Conservation (phyloP, 1,140 invertebrate species). For the Cheumatopsyche charites region DNA sequence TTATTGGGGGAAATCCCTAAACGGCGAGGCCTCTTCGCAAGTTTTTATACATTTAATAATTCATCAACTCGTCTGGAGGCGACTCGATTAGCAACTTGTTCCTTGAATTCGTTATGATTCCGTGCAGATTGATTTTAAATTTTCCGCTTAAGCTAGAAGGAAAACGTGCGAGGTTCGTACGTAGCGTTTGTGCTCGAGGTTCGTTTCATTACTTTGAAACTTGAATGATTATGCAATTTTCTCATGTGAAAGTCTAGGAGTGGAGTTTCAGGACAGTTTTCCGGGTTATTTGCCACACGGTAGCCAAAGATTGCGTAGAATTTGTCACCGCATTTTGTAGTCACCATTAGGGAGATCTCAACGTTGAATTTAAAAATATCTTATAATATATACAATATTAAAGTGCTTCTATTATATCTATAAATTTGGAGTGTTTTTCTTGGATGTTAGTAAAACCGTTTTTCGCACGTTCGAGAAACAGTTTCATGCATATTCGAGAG, state of each 20-base stretch:
- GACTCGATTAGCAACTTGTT: background rate
- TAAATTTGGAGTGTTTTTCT: too few relatives aligned
- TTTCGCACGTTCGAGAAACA: too few relatives aligned
- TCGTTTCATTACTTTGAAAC: conserved; percentile 14
- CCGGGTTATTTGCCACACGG: background rate
- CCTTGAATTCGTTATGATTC: background rate
- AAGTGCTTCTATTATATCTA: too few relatives aligned
- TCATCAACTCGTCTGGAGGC: background rate
- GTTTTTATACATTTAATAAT: conserved; percentile 1
- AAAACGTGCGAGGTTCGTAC: background rate
- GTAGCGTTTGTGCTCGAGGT: background rate
- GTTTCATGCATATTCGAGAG: too few relatives aligned
- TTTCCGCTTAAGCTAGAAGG: background rate
- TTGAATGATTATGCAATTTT: conserved; percentile 16
- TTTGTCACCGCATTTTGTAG: background rate
- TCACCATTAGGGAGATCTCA: background rate
- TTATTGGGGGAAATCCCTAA: conserved; percentile 10
- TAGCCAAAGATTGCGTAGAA: conserved; percentile 10
- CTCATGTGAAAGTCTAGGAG: background rate
- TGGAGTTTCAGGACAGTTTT: conserved; percentile 7
- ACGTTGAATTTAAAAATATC: too few relatives aligned
- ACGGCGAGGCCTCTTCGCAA: background rate
- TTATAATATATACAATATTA: too few relatives aligned
- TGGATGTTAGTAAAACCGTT: too few relatives aligned
- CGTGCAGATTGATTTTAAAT: background rate